Evolutionary conservation across 2,888 invertebrate genomes (phyloP), one percentile per base, ranked within the genome.

Genomic region (Cantharis rustica): DNA sequence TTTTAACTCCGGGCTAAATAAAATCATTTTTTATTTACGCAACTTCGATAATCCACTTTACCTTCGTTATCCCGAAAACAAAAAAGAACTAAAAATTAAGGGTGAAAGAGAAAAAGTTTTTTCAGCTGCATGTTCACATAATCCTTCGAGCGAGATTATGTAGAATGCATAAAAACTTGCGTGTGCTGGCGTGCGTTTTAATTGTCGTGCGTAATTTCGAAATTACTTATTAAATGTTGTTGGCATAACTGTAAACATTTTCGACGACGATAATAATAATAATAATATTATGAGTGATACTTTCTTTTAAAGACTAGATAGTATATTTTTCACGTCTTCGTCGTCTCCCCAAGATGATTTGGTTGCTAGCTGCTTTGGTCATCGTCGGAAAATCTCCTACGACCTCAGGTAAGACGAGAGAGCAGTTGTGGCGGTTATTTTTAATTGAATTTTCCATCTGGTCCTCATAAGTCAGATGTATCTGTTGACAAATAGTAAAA

Each of bases 201-300:
- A 71, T 77, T 27, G 72, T 69, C 75, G 75, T 77, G 77, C 72
- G 74, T 72, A 72, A 73, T 71, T 69, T 71, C 61, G 69, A 77
- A 77, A 72, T 64, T 75, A 70, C 70, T 72, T 63, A 77, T 77
- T 77, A 77, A 77, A 77, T 77, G 75, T 77, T 77, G 61, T 77
- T 77, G 61, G 75, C 77, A 77, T 75, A 77, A 77, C 73, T 74
- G 74, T 71, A 69, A 74, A 69, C 77, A 74, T 69, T 77, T 75
- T 72, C n/a, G n/a, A n/a, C n/a, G n/a, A n/a, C n/a, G n/a, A n/a
- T n/a, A n/a, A n/a, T n/a, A n/a, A n/a, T n/a, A n/a, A n/a, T n/a
- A n/a, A n/a, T n/a, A n/a, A n/a, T n/a, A 68, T 16, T 20, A 20
- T 66, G 64, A 66, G 63, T 47, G 47, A 47, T 47, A 47, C 5